Conservation (phyloP, 1,140 invertebrate species). For the Drosophila ogumai region DNA sequence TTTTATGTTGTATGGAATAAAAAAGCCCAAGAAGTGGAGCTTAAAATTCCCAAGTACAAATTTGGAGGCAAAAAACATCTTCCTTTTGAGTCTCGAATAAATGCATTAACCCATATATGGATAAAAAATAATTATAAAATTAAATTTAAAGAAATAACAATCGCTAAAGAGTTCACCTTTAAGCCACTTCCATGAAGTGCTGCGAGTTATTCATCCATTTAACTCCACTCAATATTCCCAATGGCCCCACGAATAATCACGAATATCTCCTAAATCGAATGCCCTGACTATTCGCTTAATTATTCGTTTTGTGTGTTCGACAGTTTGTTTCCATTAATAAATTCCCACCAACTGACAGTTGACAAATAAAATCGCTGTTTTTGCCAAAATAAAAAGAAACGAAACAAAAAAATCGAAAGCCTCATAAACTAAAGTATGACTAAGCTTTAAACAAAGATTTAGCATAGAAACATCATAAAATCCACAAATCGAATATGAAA, state of each 20-base stretch:
- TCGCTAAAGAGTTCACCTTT: no score
- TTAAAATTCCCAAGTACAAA: background rate
- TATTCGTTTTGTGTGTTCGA: slow-evolving; percentile 42
- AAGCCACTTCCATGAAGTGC: slow-evolving; percentile 2
- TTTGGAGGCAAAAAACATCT: background rate
- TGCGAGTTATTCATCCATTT: slow-evolving; percentile 15
- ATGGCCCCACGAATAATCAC: slow-evolving; percentile 20
- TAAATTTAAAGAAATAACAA: no score
- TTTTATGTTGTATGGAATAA: background rate
- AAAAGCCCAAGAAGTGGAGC: background rate
- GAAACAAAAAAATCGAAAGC: slow-evolving; percentile 25
- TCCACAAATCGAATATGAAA: slow-evolving; percentile 54
- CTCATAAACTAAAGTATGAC: slow-evolving; percentile 57
- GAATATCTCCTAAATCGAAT: slow-evolving; percentile 8
- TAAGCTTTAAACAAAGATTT: slow-evolving; percentile 39
- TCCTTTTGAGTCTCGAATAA: no score
- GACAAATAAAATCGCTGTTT: slow-evolving; percentile 47
- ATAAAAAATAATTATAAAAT: background rate
- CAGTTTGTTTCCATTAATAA: slow-evolving; percentile 62
- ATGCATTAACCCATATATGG: background rate
- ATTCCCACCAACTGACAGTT: slow-evolving; percentile 56
- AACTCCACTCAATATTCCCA: slow-evolving; percentile 38
- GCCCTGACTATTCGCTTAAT: slow-evolving; percentile 18
- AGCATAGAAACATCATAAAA: slow-evolving; percentile 62
- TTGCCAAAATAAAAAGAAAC: slow-evolving; percentile 24